phyloP scores from a whole-genome alignment of 2,113 vertebrate species.

The Halcyon senegalensis region DNA sequence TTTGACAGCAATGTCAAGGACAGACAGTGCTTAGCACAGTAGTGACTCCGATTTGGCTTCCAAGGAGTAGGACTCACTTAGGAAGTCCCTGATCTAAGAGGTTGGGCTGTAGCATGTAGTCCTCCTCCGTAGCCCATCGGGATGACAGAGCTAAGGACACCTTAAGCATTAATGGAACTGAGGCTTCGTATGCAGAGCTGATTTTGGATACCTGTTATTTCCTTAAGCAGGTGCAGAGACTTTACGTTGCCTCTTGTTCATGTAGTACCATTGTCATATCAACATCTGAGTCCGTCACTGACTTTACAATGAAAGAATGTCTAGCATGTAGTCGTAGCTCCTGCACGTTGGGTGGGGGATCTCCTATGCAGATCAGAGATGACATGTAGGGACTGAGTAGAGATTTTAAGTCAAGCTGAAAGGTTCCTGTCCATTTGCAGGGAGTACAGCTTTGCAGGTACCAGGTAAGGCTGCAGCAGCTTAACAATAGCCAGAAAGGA shows the following conservation, averaged over 20 bases:
- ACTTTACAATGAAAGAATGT: background rate
- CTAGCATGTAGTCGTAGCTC: background rate
- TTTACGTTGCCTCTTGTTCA: background rate
- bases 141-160: background rate
- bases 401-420: background rate
- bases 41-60: background rate
- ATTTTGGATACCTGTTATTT: background rate
- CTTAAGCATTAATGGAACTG: background rate
- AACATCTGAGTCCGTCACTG: background rate
- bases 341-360: background rate
- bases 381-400: background rate
- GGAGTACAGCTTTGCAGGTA: background rate
- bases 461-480: background rate
- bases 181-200: background rate
- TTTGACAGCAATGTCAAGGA: background rate
- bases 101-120: background rate
- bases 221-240: background rate
- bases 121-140: background rate
- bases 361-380: background rate
- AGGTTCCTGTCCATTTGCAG: rapidly evolving
- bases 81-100: background rate
- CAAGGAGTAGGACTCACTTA: background rate
- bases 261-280: background rate
- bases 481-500: background rate
- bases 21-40: background rate